Base-by-base conservation (phyloP, 2,888 invertebrate species). In the Chloromyia formosa region DNA sequence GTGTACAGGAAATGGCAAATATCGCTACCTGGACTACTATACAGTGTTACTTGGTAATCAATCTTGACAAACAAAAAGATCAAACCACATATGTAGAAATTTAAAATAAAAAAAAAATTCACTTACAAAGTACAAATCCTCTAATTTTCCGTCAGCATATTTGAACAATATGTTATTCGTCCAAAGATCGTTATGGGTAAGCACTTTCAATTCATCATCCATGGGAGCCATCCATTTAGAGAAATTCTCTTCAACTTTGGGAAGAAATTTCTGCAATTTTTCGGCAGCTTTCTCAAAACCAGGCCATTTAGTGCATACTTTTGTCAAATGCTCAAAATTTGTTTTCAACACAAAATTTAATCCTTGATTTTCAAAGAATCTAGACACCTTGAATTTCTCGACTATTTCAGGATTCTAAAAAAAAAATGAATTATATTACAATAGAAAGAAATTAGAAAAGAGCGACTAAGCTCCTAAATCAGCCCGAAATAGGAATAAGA, bases 151-250 rank as follows among this genome's bases (percentile, higher is more conserved):
- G 18, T 82, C 42, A 35, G 23, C 16, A 42, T 69, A 69, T 18
- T 81, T 80, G 80, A 87, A 88, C 85, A 88, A 85, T 79, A 88
- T 86, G 78, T 88, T 88, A 75, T 87, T 87, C 14, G 86, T 83
- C 88, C 88, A 88, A 1, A 87, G 81, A 78, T 88, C 88, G 12
- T 87, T 88, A 78, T 88, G 88, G 79, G 87, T 87, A 53, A 88
- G 80, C 14, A 88, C 87, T 22, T 86, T 85, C 69, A 87, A 84
- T 14, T 83, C 82, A 75, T 83, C 82, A 0, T 80, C 76, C 14
- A 75, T 77, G 0, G 80, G 77, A 2, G 81, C 79, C 0, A 85
- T 84, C 3, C 23, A 20, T 23, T 60, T 14, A 1, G 27, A 1
- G 2, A 20, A 12, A 7, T 23, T 82, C 79, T 82, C 3, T n/a